Evolutionary conservation across 2,797 vertebrate species (phyloP).

Genomic region (Hyperoplus immaculatus): DNA sequence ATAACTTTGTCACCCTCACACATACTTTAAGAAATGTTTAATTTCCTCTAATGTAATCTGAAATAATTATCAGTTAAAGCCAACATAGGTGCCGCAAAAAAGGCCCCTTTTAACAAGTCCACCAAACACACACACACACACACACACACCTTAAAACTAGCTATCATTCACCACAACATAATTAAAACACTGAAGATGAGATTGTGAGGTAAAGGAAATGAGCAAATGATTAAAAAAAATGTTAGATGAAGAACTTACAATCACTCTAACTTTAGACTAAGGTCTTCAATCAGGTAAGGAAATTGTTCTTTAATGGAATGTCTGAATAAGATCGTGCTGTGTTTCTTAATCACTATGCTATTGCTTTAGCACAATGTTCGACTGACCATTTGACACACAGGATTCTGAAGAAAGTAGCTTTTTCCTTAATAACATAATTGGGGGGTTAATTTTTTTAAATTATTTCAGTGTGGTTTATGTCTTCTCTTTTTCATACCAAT

Average conservation of each 20-base stretch:
- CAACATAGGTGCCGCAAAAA: slow-evolving; percentile 58
- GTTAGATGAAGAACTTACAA: slow-evolving; percentile 60
- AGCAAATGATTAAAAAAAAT: slow-evolving; percentile 78
- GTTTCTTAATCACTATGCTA: slow-evolving; percentile 29
- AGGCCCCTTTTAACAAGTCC: slow-evolving; percentile 71
- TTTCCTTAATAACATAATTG: neutral
- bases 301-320: slow-evolving; percentile 45
- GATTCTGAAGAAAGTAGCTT: neutral
- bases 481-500: neutral
- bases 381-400: neutral
- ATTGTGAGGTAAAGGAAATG: slow-evolving; percentile 79
- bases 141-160: slow-evolving; percentile 56
- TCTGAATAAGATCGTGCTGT: slow-evolving; percentile 33
- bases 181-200: slow-evolving; percentile 83
- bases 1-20: slow-evolving; percentile 81
- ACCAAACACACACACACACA: slow-evolving; percentile 40
- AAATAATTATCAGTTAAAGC: slow-evolving; percentile 81
- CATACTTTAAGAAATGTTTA: slow-evolving; percentile 78
- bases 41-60: slow-evolving; percentile 86
- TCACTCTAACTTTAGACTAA: slow-evolving; percentile 58
- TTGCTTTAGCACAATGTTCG: neutral
- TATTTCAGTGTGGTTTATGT: neutral
- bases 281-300: slow-evolving; percentile 48
- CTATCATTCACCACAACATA: slow-evolving; percentile 71
- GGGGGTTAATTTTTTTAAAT: neutral